A percentile compares a stretch with the other conserved stretches of the same genome.
Evolutionary conservation across 2,113 vertebrate genomes (phyloP).

Genomic region (Centrocercus urophasianus): DNA sequence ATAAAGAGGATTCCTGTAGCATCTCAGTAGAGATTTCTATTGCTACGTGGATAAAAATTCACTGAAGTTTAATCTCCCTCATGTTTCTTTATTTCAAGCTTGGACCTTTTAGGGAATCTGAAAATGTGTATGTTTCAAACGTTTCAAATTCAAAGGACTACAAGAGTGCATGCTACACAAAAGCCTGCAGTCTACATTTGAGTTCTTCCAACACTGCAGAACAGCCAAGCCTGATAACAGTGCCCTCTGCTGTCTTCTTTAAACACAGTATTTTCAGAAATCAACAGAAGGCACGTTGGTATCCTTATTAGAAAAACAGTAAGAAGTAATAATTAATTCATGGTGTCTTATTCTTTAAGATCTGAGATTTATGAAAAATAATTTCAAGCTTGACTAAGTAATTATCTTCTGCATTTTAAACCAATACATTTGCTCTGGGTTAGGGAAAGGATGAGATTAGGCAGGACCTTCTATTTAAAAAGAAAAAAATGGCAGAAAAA

Average conservation of each 20-base stretch:
- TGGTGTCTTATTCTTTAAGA: not conserved
- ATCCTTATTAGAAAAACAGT: not conserved
- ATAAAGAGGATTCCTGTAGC: not conserved
- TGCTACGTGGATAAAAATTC: not conserved
- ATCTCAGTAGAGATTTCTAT: not conserved
- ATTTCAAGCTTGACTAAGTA: not conserved
- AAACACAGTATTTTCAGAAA: not conserved
- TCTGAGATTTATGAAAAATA: not conserved
- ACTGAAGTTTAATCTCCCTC: not conserved
- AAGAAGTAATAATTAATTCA: not conserved
- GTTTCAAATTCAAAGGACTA: not conserved
- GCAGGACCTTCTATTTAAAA: not conserved
- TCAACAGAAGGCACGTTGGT: not conserved
- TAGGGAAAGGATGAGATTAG: not conserved
- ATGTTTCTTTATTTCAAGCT: not conserved
- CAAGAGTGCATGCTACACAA: not conserved
- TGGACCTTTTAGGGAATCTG: not conserved
- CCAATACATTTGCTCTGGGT: not conserved
- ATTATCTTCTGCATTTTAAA: not conserved
- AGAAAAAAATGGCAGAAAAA: too few species aligned
- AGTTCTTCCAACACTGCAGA: not conserved
- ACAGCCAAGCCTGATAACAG: not conserved
- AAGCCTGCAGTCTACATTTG: not conserved
- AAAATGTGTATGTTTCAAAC: not conserved
- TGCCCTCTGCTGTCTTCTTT: constrained; percentile 30